Evolutionary conservation across 2,113 vertebrate species (phyloP).

Genomic region (Datnioides undecimradiatus): DNA sequence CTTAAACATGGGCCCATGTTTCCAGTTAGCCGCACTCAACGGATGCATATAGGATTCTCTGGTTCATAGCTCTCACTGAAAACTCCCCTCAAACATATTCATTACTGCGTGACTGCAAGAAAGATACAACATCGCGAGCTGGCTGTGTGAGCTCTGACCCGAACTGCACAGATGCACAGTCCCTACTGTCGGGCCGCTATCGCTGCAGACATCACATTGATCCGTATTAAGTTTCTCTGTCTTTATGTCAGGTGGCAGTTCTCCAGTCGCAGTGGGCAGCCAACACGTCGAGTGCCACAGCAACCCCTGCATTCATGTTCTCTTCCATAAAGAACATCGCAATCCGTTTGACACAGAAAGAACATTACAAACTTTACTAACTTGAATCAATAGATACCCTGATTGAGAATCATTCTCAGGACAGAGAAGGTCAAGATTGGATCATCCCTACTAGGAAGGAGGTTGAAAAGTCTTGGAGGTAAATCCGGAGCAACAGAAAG

Average conservation of each 20-base stretch:
- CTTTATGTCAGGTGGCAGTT: not conserved
- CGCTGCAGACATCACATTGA: not conserved
- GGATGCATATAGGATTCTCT: constrained; percentile 16
- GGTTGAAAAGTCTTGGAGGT: not conserved
- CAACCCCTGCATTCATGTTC: not conserved
- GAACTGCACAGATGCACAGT: not conserved
- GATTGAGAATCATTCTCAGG: too few relatives aligned
- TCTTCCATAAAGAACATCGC: not conserved
- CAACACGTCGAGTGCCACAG: not conserved
- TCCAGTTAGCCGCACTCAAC: constrained; percentile 35
- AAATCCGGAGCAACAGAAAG: not conserved
- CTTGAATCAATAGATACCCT: too few relatives aligned
- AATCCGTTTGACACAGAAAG: not conserved
- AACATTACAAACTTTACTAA: not conserved
- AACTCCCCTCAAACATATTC: constrained; percentile 16
- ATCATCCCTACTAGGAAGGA: not conserved
- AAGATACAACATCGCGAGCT: too few relatives aligned
- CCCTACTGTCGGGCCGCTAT: too few relatives aligned
- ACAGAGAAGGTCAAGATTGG: too few relatives aligned
- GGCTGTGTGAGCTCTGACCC: not conserved
- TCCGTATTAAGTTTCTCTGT: not conserved
- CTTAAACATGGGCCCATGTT: constrained; percentile 43
- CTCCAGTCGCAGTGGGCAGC: not conserved
- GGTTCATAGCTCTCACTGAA: constrained; percentile 16
- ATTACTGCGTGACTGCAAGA: too few relatives aligned